phyloP scores from a whole-genome alignment of 2,888 invertebrate species.

The Zootermopsis nevadensis region DNA sequence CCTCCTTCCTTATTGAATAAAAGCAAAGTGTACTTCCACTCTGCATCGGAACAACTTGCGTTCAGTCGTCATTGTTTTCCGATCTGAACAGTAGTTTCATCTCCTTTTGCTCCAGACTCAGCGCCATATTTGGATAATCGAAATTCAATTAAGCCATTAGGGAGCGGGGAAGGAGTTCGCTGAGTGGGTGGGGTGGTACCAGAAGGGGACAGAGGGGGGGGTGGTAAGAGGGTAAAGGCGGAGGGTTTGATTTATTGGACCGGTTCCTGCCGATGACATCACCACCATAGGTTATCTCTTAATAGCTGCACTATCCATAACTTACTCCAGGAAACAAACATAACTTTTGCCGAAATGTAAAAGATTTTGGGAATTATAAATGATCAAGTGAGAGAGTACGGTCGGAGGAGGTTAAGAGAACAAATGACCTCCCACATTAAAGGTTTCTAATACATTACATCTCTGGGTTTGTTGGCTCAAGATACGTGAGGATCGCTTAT shows the following conservation, averaged over 20 bases:
- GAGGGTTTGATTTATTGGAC: conserved; percentile 51
- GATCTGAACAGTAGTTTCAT: conserved; percentile 50
- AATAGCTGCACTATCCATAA: conserved; percentile 44
- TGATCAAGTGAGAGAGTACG: conserved; percentile 22
- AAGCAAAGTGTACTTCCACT: conserved; percentile 8
- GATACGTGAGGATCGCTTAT: not conserved
- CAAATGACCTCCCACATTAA: conserved; percentile 39
- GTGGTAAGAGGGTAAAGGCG: conserved; percentile 37
- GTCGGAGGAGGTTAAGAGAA: conserved; percentile 32
- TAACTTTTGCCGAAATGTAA: conserved; percentile 48
- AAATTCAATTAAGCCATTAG: conserved; percentile 63
- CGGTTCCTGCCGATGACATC: conserved; percentile 52
- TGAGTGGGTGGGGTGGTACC: conserved; percentile 41
- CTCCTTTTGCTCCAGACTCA: conserved; percentile 48
- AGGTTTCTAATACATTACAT: conserved; percentile 41
- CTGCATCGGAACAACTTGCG: conserved; percentile 2
- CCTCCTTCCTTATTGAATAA: conserved; percentile 5
- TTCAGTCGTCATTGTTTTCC: conserved; percentile 48
- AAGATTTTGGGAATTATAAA: conserved; percentile 43
- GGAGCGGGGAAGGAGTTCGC: conserved; percentile 55
- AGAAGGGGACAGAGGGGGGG: conserved; percentile 39
- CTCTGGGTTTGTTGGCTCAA: conserved; percentile 38
- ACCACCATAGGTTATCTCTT: conserved; percentile 52
- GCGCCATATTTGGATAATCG: conserved; percentile 61
- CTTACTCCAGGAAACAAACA: conserved; percentile 49